These are phyloP conservation scores for Caenorhabditis sulstoni DNA, from an alignment of 2,888 invertebrate genomes.

Conservation along the genomic window DNA sequence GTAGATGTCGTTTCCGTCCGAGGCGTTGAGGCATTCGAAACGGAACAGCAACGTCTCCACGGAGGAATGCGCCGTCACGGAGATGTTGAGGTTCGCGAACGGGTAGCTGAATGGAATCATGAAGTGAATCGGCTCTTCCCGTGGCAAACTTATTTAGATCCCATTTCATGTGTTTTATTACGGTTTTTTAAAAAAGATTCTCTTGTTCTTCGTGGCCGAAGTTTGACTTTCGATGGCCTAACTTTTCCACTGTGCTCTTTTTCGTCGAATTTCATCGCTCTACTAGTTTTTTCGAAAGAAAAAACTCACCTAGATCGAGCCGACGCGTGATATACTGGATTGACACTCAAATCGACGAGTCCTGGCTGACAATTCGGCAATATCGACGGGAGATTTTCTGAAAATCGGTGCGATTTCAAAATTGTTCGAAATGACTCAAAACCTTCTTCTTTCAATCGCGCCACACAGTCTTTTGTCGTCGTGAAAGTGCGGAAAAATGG, in stretches of 20 bases:
- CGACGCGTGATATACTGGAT: slow-evolving; percentile 49
- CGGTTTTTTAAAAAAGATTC: too few relatives aligned
- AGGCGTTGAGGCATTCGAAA: slow-evolving; percentile 70
- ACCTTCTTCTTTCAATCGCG: slow-evolving; percentile 13
- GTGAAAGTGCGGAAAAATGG: slow-evolving; percentile 1
- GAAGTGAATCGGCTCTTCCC: too few relatives aligned
- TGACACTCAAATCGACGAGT: slow-evolving; percentile 38
- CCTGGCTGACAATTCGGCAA: slow-evolving; percentile 47
- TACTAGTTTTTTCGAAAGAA: too few relatives aligned
- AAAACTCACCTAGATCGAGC: too few relatives aligned
- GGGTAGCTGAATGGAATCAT: slow-evolving; percentile 59
- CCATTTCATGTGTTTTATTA: too few relatives aligned
- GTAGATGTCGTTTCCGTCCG: slow-evolving; percentile 69
- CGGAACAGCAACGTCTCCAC: slow-evolving; percentile 62
- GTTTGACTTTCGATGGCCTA: too few relatives aligned
- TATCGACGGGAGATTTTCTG: slow-evolving; percentile 13
- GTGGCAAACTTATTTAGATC: too few relatives aligned
- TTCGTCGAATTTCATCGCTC: too few relatives aligned
- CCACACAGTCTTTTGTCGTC: slow-evolving; percentile 31
- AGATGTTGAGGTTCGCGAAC: slow-evolving; percentile 68
- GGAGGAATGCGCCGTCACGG: slow-evolving; percentile 50
- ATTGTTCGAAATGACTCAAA: too few relatives aligned
- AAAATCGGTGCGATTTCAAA: neutral
- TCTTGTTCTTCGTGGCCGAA: too few relatives aligned
- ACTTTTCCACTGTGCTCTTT: too few relatives aligned